Evolutionary conservation across 2,888 invertebrate genomes (phyloP).

Genomic region (Oxycera nigricornis): DNA sequence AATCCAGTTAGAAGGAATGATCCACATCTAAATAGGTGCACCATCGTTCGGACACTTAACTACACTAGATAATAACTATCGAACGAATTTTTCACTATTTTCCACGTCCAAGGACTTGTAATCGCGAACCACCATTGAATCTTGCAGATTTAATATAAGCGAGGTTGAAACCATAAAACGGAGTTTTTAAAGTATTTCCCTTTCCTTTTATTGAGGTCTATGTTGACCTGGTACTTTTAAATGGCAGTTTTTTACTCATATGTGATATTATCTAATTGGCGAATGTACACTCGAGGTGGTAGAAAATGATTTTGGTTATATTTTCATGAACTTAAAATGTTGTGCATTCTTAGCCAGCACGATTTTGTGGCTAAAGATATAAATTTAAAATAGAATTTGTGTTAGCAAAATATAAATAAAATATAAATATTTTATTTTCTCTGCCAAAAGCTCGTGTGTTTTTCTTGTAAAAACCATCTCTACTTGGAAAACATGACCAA

Average conservation of each 20-base stretch:
- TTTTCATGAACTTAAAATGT: no score
- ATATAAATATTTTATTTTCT: no score
- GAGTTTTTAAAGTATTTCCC: slow-evolving; percentile 42
- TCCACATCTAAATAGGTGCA: neutral
- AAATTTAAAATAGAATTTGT: no score
- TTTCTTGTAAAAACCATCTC: no score
- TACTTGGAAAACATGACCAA: no score
- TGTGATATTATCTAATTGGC: neutral
- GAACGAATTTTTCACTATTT: neutral
- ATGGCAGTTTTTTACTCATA: slow-evolving; percentile 2
- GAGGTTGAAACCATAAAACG: neutral
- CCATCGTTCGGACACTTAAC: slow-evolving; percentile 6
- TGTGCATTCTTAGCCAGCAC: no score
- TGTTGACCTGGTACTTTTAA: neutral
- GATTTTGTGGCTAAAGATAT: no score
- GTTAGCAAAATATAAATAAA: no score
- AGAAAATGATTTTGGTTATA: no score
- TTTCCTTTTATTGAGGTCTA: slow-evolving; percentile 19
- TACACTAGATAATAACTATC: neutral
- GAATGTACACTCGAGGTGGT: neutral
- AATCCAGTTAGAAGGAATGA: slow-evolving; percentile 58
- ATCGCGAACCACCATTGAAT: neutral
- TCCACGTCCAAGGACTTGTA: neutral
- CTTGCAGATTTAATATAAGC: neutral
- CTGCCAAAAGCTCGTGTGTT: no score